These are phyloP conservation scores for Mormyrus iriodes DNA, from an alignment of 2,113 vertebrate genomes.

Conservation along the genomic window DNA sequence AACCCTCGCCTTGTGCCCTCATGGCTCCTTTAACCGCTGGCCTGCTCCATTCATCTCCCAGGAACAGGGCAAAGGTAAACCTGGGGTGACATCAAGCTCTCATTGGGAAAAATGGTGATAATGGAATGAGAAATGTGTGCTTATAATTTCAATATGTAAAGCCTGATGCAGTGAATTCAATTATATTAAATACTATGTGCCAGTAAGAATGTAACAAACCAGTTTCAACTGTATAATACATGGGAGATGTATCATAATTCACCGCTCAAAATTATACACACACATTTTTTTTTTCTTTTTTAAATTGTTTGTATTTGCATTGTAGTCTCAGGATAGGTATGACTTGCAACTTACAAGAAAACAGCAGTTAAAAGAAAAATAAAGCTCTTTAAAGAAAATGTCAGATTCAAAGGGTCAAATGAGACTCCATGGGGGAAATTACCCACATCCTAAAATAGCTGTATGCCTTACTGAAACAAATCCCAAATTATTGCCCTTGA, in stretches of 20 bases:
- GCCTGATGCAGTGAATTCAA: not conserved
- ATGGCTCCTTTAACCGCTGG: not conserved
- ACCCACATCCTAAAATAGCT: constrained; percentile 19
- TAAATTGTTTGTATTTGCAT: not conserved
- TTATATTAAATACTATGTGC: not conserved
- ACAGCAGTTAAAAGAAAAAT: not conserved
- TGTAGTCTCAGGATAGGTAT: not conserved
- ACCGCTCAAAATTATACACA: no score
- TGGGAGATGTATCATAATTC: no score
- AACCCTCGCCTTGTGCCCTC: not conserved
- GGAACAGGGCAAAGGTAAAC: not conserved
- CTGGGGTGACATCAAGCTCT: not conserved
- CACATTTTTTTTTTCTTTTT: not conserved
- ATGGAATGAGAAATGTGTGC: not conserved
- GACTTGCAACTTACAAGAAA: not conserved
- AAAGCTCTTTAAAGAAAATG: constrained; percentile 3
- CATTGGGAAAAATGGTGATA: not conserved
- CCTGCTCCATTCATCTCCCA: not conserved
- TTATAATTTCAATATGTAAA: not conserved
- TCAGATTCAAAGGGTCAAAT: constrained; percentile 13
- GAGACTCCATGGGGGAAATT: constrained; percentile 7
- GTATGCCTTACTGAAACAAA: constrained; percentile 16
- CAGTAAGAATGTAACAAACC: not conserved
- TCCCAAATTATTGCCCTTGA: constrained; percentile 21
- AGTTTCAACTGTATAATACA: no score